These are phyloP conservation scores for Triplophysa siluroides DNA, from an alignment of 2,113 vertebrate species.

Conservation along the genomic window DNA sequence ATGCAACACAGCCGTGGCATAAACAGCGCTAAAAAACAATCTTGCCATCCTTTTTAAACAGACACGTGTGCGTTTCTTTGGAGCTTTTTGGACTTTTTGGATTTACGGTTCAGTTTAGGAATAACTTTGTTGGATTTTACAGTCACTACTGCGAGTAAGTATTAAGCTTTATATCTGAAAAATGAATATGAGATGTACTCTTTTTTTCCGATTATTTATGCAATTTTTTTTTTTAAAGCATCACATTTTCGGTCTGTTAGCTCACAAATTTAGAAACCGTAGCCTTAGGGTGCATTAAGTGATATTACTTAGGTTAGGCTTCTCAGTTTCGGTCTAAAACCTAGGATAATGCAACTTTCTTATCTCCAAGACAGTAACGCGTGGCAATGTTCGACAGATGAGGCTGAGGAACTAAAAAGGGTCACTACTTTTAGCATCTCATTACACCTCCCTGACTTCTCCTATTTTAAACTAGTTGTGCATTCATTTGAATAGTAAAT, in stretches of 20 bases:
- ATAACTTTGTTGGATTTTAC: conserved; percentile 28
- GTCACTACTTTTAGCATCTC: background rate
- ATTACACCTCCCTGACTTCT: background rate
- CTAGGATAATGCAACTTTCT: background rate
- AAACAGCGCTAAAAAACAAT: conserved; percentile 57
- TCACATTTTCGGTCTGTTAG: background rate
- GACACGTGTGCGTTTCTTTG: background rate
- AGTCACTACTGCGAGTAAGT: conserved; percentile 26
- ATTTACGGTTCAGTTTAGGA: conserved; percentile 14
- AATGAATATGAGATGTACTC: background rate
- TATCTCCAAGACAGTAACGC: conserved; percentile 25
- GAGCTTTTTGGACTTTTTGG: background rate
- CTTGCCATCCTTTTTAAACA: conserved; percentile 47
- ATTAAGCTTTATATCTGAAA: background rate
- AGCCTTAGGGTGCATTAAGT: background rate
- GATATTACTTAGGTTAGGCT: background rate
- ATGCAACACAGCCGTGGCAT: conserved; percentile 56
- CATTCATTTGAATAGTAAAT: background rate
- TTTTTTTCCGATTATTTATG: background rate
- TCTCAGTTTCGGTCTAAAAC: background rate
- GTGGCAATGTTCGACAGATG: conserved; percentile 39
- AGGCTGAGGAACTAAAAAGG: background rate
- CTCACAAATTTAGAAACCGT: too few species aligned
- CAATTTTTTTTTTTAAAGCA: too few species aligned
- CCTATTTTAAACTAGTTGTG: background rate